phyloP scores from a whole-genome alignment of 1,140 invertebrate species.

The Campodea augens region DNA sequence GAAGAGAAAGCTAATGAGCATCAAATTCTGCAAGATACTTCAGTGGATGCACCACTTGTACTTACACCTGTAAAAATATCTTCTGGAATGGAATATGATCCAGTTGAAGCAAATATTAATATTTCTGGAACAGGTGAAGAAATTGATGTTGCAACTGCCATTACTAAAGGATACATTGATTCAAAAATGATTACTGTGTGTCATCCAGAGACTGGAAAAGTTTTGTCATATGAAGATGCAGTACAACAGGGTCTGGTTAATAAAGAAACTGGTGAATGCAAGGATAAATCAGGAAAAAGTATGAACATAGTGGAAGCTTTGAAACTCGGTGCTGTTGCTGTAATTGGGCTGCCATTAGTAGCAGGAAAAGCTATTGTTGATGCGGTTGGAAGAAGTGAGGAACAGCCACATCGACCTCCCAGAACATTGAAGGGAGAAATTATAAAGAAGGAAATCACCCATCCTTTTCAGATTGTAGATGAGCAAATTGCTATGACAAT shows the following conservation, averaged over 20 bases:
- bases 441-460: neutral
- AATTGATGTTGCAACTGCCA: conserved; percentile 63
- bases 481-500: neutral
- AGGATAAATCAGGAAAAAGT: neutral
- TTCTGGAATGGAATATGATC: conserved; percentile 33
- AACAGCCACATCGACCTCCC: neutral
- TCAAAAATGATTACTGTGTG: conserved; percentile 66
- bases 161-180: conserved; percentile 61
- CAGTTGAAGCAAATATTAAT: conserved; percentile 63
- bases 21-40: too few species aligned
- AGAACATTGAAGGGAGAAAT: neutral
- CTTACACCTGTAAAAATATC: neutral
- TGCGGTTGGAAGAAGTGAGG: neutral
- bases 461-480: neutral
- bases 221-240: conserved; percentile 62
- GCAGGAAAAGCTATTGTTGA: conserved; percentile 30
- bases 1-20: too few species aligned
- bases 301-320: conserved; percentile 20
- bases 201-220: conserved; percentile 50
- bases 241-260: conserved; percentile 42
- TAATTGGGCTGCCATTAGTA: conserved; percentile 46
- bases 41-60: neutral
- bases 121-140: conserved; percentile 47
- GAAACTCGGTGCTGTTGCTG: conserved; percentile 14
- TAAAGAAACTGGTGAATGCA: conserved; percentile 18